Evolutionary conservation across 64 coral and sea anemone species (phyloP), one percentile per base, ranked within the genome.

Genomic region (Montipora sp.): DNA sequence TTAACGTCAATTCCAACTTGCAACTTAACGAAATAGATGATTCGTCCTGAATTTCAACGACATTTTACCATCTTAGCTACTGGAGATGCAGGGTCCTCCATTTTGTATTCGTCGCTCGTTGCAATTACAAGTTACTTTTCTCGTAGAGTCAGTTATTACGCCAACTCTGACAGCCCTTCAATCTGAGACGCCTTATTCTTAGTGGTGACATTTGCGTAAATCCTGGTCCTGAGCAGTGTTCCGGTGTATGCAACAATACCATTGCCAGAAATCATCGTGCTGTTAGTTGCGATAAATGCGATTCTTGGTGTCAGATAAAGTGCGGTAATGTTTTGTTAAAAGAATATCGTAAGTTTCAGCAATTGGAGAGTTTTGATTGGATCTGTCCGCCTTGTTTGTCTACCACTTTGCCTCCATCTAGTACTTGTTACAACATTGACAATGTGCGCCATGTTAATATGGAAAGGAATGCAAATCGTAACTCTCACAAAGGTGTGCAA

Each of bases 181-280:
- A 69, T 15, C 66, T 69, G 66, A 69, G n/a, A 69, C 66, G 45
- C 19, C 53, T 58, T 5, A 55, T 27, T 46, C 59, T 18, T 27
- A 84, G 81, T 47, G 81, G 51, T 65, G 81, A 84, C 47, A 8
- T 69, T 18, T 5, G 81, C 14, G 45, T 14, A 13, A 84, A 61
- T n/a, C 81, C 81, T 69, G 18, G 57, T 44, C 81, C 81, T 10
- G 22, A 84, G 15, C 59, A 84, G n/a, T 84, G 81, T 46, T 84
- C 81, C 36, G 36, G 36, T 16, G 81, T 84, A 23, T 84, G 81
- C 51, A 14, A 9, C 44, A 84, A 84, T 43, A 84, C 81, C 22
- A 22, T 84, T 84, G 81, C 81, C 5, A 65, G 59, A 3, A 66
- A 69, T 43, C 81, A 67, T 43, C 21, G 81, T 16, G 75, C 75